Evolutionary conservation across 2,113 vertebrate species (phyloP).

Genomic region (Chaetorhynchus papuensis): DNA sequence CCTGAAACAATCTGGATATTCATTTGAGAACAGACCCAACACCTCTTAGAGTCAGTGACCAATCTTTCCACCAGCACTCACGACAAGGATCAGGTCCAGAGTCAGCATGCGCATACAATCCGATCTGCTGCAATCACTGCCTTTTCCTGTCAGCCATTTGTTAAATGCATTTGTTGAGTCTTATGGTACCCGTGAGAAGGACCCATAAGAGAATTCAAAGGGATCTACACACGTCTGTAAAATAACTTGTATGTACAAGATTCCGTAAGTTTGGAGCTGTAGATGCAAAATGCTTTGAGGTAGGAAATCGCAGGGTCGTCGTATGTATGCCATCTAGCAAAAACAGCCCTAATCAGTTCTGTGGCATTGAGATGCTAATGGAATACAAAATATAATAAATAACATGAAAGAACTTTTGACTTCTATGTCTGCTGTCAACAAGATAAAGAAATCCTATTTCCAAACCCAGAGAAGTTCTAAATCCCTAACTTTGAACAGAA

Average conservation of each 20-base stretch:
- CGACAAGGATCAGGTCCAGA: background rate
- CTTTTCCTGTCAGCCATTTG: background rate
- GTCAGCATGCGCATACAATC: fast-evolving
- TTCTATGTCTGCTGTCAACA: background rate
- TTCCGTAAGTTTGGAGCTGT: background rate
- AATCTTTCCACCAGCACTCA: background rate
- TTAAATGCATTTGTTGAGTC: background rate
- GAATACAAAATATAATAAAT: background rate
- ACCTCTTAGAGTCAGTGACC: background rate
- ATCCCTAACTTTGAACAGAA: background rate
- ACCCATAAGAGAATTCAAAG: background rate
- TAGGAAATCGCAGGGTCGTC: background rate
- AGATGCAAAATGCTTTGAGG: background rate
- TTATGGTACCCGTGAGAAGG: fast-evolving
- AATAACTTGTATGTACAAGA: background rate
- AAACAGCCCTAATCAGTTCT: background rate
- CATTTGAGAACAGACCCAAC: background rate
- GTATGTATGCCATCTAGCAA: fast-evolving
- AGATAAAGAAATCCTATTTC: conserved; percentile 21
- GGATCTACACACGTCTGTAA: background rate
- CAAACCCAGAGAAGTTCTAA: background rate
- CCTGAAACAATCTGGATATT: background rate
- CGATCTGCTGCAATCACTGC: background rate
- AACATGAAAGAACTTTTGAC: background rate
- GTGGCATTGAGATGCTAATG: background rate